These are phyloP conservation scores for Capitulum mitella DNA, from an alignment of 2,888 invertebrate species.

Conservation along the genomic window DNA sequence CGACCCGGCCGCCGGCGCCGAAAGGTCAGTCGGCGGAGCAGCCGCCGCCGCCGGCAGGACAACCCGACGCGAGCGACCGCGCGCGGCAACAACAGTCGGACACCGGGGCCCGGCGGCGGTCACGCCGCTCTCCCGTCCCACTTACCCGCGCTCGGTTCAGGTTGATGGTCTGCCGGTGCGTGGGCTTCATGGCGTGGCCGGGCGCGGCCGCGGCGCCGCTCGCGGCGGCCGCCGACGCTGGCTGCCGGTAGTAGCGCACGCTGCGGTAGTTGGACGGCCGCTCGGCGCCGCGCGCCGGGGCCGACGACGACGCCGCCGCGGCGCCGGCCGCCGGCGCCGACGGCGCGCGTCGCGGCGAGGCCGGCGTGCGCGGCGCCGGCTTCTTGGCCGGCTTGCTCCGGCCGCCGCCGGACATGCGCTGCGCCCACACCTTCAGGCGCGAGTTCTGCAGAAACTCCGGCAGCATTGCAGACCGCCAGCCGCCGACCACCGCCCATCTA, in stretches of 20 bases:
- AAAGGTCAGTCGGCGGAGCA: too few relatives aligned
- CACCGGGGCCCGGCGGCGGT: too few relatives aligned
- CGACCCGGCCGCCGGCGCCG: too few relatives aligned
- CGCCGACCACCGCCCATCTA: neutral
- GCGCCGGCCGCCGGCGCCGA: constrained; percentile 10
- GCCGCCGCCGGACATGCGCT: constrained; percentile 17
- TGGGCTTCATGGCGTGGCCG: constrained; percentile 14
- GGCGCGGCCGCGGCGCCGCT: neutral
- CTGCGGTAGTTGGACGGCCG: constrained; percentile 17
- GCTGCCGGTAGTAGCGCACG: constrained; percentile 11
- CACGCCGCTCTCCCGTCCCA: too few relatives aligned
- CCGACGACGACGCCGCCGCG: neutral
- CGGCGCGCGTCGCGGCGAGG: constrained; percentile 9
- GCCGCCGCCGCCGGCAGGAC: too few relatives aligned
- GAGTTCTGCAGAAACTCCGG: constrained; percentile 15
- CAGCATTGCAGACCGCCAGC: neutral
- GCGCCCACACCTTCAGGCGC: constrained; percentile 15
- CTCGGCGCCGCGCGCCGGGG: neutral
- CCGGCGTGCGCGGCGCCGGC: constrained; percentile 13
- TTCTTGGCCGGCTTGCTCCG: constrained; percentile 10
- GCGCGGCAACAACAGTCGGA: too few relatives aligned
- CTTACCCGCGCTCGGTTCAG: constrained; percentile 12
- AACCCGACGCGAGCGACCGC: too few relatives aligned
- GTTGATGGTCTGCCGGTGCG: constrained; percentile 16
- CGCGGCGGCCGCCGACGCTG: neutral